Evolutionary conservation across 2,113 vertebrate genomes (phyloP), one percentile per base, ranked within the genome.

Genomic region (Mirza zaza): DNA sequence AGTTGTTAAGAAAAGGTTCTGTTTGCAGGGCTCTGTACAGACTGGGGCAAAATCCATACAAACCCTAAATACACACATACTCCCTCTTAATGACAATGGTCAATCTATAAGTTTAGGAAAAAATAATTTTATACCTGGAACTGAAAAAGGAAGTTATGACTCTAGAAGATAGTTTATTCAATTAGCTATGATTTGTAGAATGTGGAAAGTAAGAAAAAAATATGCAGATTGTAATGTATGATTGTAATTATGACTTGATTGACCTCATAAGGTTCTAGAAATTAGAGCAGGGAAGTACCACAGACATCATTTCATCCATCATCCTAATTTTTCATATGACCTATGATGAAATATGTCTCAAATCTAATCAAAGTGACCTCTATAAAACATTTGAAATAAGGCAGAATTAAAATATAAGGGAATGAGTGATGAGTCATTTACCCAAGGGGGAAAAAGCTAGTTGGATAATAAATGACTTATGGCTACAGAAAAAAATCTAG

Each of bases 281-380:
- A 39, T 52, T 65, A 39, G n/a, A 83, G 50, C 84, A 94, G 68
- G 85, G 52, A 87, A 93, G 52, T 13, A 83, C 18, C 18, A 88
- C 1, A 29, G 55, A 76, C 34, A 88, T 90, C 11, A 52, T 96
- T 94, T 84, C 42, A 87, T 63, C 36, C 6, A 68, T 91, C 55
- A 84, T 83, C 7, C 42, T 68, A 90, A 68, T 55, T 97, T 93
- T 92, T 97, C 65, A 70, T 71, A 65, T 91, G 95, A 79, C 48
- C 57, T 75, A 21, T 87, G 55, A 90, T 92, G 39, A 91, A 91
- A 15, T 93, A 23, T 42, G 17, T 87, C 59, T 93, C 76, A 95
- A 94, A 93, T 93, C 20, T 95, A 45, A 65, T 88, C 82, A 88
- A 87, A 92, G 39, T 94, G 94, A 93, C 92, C 81, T 95, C 79